Base-by-base conservation (phyloP, 2,797 vertebrate genomes). In the Sebastolobus altivelis region DNA sequence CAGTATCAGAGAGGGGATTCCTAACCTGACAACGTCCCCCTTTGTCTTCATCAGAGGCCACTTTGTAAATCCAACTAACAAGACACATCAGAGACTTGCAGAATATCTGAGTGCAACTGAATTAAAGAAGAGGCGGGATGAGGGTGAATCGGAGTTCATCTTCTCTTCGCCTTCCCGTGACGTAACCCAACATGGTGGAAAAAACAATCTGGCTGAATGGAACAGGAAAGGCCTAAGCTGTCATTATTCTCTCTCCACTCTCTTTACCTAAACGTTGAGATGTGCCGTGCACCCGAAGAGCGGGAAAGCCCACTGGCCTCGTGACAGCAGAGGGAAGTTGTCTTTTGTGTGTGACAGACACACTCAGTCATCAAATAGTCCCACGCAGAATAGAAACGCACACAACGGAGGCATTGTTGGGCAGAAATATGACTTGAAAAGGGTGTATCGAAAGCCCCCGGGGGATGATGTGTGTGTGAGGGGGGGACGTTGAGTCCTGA, bases 141-240 rank as follows among this genome's bases (percentile, higher is more conserved):
- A 84, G 76, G 86, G 88, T 89, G 85, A 93, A 89, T 80, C 16
- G 4, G 81, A 90, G 89, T 89, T 93, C 85, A 90, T 25, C 43
- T 35, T 40, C 77, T 75, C 77, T 70, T 60, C 3, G 20, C 37
- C 46, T 65, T 55, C 35, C 72, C 54, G 55, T 4, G 54, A 77
- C 67, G 43, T 76, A 78, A 86, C 72, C 65, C 20, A 40, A 72
- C 72, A 54, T 22, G 58, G 46, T 14, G 61, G 54, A 58, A 55
- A 46, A 27, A 37, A 16, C 25, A 46, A 69, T 46, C 14, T 22
- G 52, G 37, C 72, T 79, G 69, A 86, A 56, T 63, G 55, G 55
- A 77, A 61, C 72, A 67, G 60, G 35, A 83, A 76, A 77, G 54
- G 65, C 70, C 37, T 35, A 25, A 58, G 22, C 79, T 79, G 76